Evolutionary conservation across 2,797 vertebrate species (phyloP), one percentile per base, ranked within the genome.

Genomic region (Anomalospiza imberbis): DNA sequence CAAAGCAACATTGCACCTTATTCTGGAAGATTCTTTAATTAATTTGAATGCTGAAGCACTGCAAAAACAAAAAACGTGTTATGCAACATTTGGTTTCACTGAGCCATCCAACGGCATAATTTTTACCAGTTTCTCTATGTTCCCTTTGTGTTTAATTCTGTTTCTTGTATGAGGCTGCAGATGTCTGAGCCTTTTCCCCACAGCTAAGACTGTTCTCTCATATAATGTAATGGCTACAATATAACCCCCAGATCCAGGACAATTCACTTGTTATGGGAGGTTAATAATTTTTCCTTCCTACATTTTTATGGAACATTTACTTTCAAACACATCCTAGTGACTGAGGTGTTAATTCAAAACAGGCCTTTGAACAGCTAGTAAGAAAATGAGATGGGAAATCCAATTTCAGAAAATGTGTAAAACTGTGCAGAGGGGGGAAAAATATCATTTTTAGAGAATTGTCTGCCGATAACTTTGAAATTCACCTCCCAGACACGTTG

Each of bases 41-140:
- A 96, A 95, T 96, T 93, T 88, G 83, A 94, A 95, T 55, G 53
- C 71, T 55, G 71, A 94, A 96, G 76, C 73, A 51, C 50, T 65
- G 74, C 58, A 93, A 93, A 94, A 93, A 91, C 89, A 94, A 94
- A 96, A 92, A 53, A 85, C 63, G 47, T 26, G 85, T 93, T 91
- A 95, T 79, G 96, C 96, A 96, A 96, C 94, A 95, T 96, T 97
- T 95, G 93, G 58, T 76, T 95, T 73, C 89, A 95, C 81, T 82
- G 91, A 97, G 88, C 89, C 95, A 90, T 94, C 85, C 55, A 94
- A 66, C 32, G 85, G 67, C 78, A 70, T 88, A 75, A 88, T 96
- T 97, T 97, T 93, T 89, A 92, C 87, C 92, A 88, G 44, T 93
- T 95, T 89, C 53, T 79, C 88, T 91, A 77, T 84, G 88, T 92